Percentiles rank a stretch among this genome's conserved stretches.
phyloP scores from a whole-genome alignment of 2,113 vertebrate species.

The Nibea albiflora region DNA sequence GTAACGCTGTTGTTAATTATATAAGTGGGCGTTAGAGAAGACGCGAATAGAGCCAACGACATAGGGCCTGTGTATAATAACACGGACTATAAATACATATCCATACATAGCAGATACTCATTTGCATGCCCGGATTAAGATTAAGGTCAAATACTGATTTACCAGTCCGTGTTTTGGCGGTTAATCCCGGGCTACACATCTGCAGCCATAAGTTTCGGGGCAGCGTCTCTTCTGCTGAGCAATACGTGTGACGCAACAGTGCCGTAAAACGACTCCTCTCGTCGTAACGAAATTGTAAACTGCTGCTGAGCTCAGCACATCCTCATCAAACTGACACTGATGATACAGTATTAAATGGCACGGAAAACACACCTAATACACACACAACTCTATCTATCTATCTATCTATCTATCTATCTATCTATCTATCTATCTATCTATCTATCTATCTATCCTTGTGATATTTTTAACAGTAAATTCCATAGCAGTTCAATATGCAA shows the following conservation, averaged over 20 bases:
- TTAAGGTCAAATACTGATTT: constrained; percentile 55
- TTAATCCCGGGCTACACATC: constrained; percentile 63
- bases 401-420: not conserved
- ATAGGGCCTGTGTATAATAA: not conserved
- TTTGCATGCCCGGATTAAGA: constrained; percentile 31
- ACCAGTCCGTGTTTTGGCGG: constrained; percentile 63
- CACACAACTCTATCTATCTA: not conserved
- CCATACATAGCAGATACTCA: not conserved
- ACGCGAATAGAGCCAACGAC: constrained; percentile 5
- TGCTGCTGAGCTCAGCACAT: constrained; percentile 52
- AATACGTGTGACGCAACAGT: constrained; percentile 70
- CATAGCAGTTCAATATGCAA: not conserved
- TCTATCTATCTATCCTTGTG: not conserved
- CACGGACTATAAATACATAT: not conserved
- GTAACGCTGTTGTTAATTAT: constrained; percentile 33
- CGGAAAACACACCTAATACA: not conserved
- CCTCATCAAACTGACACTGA: not conserved
- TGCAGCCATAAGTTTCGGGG: constrained; percentile 47
- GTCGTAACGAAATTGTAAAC: constrained; percentile 42
- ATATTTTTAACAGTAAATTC: not conserved
- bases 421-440: not conserved
- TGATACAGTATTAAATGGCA: constrained; percentile 8
- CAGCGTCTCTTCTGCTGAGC: constrained; percentile 63
- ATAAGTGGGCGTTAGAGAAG: constrained; percentile 55
- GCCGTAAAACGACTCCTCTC: constrained; percentile 41